Base-by-base conservation (phyloP, 2,113 vertebrate species). In the Perognathus longimembris region DNA sequence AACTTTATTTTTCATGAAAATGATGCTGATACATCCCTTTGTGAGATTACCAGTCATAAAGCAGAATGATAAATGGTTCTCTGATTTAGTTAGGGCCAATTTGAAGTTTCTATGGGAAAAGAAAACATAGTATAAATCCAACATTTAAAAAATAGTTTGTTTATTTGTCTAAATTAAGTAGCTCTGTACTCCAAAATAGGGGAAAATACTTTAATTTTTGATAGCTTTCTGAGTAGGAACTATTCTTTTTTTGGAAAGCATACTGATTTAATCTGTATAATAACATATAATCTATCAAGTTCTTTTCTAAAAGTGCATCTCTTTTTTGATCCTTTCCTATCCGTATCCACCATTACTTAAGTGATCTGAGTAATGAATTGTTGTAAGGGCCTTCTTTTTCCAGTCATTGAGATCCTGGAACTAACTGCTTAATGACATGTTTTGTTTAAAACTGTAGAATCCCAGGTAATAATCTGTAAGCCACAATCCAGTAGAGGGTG, bases 1-100 rank as follows among this genome's bases (percentile, higher is more conserved):
- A 90, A 90, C n/a, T 95, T 94, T 95, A 95, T 96, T 91, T 84
- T 93, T 97, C 74, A 76, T 93, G 84, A 92, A 95, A 96, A 95
- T 73, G 45, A 71, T 63, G 74, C 38, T 77, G 71, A 92, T 78
- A 81, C 28, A 38, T 88, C 83, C 64, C 38, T 92, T 93, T 84
- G 54, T 83, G 54, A 70, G 32, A 75, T 93, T 50, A 79, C 38
- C 42, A 92, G 59, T 88, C 70, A 71, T 90, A 76, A 93, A 95
- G 67, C n/a, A 66, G 30, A 93, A 34, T 94, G 36, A 24, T 79
- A 32, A 28, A 67, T 69, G 79, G 73, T 89, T 73, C 54, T 83
- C 40, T 67, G 3, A 78, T 59, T 80, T 38, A 63, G 15, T 64
- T 82, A 89, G 34, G 80, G 20, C 66, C 74, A 22, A 34, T 83